These are phyloP conservation scores for Sebastes melanostomus DNA, from an alignment of 2,797 vertebrate species.

Conservation along the genomic window DNA sequence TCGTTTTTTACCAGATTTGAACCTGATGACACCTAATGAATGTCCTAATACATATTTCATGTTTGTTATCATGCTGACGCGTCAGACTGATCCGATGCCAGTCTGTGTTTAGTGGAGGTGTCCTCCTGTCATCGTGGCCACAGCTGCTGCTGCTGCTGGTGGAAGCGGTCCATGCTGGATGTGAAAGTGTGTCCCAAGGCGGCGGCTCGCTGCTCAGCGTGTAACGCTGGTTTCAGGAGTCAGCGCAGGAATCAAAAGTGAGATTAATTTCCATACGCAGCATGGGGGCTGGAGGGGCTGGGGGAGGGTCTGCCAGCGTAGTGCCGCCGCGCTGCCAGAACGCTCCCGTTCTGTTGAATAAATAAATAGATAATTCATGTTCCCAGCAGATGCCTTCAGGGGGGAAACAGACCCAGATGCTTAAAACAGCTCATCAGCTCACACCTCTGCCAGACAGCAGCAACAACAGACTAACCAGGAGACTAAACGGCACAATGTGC, in stretches of 20 bases:
- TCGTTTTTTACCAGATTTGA: background rate
- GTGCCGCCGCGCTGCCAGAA: slow-evolving; percentile 56
- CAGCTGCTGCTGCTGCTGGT: slow-evolving; percentile 9
- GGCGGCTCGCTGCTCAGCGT: slow-evolving; percentile 28
- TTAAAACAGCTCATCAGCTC: slow-evolving; percentile 52
- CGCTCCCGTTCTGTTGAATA: slow-evolving; percentile 69
- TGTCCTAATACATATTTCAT: background rate
- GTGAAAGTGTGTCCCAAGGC: slow-evolving; percentile 38
- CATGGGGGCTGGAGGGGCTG: slow-evolving; percentile 37
- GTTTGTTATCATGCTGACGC: background rate
- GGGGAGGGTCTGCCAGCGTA: slow-evolving; percentile 12
- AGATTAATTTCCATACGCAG: slow-evolving; percentile 76
- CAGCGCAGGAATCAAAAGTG: slow-evolving; percentile 57
- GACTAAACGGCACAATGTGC: background rate
- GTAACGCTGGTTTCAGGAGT: slow-evolving; percentile 34
- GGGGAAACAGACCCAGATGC: slow-evolving; percentile 51
- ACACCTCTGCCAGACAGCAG: slow-evolving; percentile 73
- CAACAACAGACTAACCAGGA: slow-evolving; percentile 12
- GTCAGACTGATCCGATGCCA: background rate
- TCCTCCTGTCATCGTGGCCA: background rate
- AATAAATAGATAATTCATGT: slow-evolving; percentile 73
- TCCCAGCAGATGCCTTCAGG: slow-evolving; percentile 63
- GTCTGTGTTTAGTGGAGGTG: background rate
- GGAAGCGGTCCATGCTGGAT: slow-evolving; percentile 20
- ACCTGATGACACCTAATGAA: background rate